Conservation (phyloP, 2,797 vertebrate genomes). For the Rhinoraja longicauda region DNA sequence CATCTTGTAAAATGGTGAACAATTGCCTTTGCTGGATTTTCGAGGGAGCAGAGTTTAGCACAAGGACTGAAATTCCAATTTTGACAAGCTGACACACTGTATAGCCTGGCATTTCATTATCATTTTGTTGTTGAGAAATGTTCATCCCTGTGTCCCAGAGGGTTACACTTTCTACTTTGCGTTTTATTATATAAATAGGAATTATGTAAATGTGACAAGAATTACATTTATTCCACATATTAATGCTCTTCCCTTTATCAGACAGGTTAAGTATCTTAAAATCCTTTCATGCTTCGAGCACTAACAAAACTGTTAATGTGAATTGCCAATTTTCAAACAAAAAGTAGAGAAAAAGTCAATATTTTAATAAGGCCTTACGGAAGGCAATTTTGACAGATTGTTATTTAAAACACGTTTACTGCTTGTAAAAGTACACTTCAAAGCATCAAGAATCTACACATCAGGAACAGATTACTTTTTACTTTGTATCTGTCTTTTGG, state of each 20-base stretch:
- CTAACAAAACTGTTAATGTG: background rate
- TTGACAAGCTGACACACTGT: background rate
- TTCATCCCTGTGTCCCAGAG: background rate
- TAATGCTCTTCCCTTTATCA: background rate
- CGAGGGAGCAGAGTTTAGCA: background rate
- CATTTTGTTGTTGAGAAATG: background rate
- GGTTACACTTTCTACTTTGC: background rate
- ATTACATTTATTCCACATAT: background rate
- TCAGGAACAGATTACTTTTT: background rate
- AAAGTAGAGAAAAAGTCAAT: background rate
- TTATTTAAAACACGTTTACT: background rate
- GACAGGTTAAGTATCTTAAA: background rate
- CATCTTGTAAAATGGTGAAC: background rate
- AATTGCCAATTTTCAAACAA: background rate
- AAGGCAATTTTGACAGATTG: background rate
- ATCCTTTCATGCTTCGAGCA: constrained; percentile 13
- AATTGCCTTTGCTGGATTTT: background rate
- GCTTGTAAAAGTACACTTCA: constrained; percentile 2
- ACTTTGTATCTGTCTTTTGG: background rate
- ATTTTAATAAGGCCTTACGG: background rate
- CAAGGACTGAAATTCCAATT: background rate
- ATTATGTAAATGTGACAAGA: background rate
- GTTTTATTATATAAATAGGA: background rate
- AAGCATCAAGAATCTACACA: background rate
- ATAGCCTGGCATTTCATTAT: background rate